phyloP scores from a whole-genome alignment of 2,888 invertebrate species.

The Sipha maydis region DNA sequence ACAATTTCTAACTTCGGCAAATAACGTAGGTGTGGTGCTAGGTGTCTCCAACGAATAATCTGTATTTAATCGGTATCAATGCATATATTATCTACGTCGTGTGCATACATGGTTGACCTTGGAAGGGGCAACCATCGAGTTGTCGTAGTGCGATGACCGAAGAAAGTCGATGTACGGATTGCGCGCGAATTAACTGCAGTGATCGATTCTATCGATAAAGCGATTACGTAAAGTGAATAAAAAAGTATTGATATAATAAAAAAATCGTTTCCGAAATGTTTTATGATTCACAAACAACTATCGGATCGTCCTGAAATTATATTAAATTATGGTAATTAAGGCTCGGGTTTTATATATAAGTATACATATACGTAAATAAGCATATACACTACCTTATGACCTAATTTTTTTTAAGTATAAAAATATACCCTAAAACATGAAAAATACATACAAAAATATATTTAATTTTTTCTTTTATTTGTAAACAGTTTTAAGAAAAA shows the following conservation, averaged over 20 bases:
- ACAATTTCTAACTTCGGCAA: background rate
- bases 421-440: too few species aligned
- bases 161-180: conserved; percentile 33
- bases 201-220: conserved; percentile 7
- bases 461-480: too few species aligned
- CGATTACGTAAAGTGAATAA: background rate
- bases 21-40: background rate
- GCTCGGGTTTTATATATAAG: too few species aligned
- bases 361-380: too few species aligned
- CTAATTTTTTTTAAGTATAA: too few species aligned
- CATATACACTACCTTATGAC: too few species aligned
- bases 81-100: background rate
- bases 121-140: background rate
- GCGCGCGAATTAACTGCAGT: background rate
- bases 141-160: conserved; percentile 50
- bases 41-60: too few species aligned
- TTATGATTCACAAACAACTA: too few species aligned
- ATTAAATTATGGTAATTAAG: background rate
- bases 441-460: too few species aligned
- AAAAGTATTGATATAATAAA: background rate
- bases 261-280: background rate
- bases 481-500: too few species aligned
- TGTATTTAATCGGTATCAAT: background rate
- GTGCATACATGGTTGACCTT: background rate
- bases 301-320: background rate